Base-by-base conservation (phyloP, 2,113 vertebrate species). In the Siniperca chuatsi region DNA sequence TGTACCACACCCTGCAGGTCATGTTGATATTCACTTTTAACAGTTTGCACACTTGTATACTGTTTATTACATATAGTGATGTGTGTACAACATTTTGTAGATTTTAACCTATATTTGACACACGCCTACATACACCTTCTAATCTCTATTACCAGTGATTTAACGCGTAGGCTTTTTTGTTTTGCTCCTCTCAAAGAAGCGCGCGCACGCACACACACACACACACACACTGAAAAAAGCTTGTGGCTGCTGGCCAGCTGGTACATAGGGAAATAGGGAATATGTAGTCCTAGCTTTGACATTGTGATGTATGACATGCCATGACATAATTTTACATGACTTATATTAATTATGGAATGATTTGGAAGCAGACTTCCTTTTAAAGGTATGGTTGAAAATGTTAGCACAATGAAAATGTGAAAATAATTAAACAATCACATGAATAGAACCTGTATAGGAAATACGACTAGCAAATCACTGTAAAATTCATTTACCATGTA, bases 231-330 rank as follows among this genome's bases (percentile, higher is more conserved):
- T 20, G 13, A 64, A 67, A 66, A 46, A 44, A 65, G 75, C 69
- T 57, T 25, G 58, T 66, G 60, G 68, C 75, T 73, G 62, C 44
- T 12, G 44, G 54, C 80, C 83, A 87, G 77, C 85, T 84, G 80
- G 74, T 82, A 75, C 21, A 58, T 20, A 73, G 42, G 33, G 25
- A 64, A 66, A 57, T 40, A 33, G 40, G 68, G 44, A 25, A 20
- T 82, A 52, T 37, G 57, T 29, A 29, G 52, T 58, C 46, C 52
- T 46, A 4, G 62, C 15, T 75, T 68, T 85, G 71, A 75, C 73
- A 75, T 8, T 35, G 33, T 84, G 68, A 78, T 85, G 37, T 78
- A 79, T 79, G 65, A 44, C 66, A 79, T 79, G 65, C 42, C 66
- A 70, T 79, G 65, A 55, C 67, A 65, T 66, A 9, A 62, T 70